A percentile compares a stretch with the other conserved stretches of the same genome.
phyloP scores from a whole-genome alignment of 2,888 invertebrate species.

The Cephus nigrinus region DNA sequence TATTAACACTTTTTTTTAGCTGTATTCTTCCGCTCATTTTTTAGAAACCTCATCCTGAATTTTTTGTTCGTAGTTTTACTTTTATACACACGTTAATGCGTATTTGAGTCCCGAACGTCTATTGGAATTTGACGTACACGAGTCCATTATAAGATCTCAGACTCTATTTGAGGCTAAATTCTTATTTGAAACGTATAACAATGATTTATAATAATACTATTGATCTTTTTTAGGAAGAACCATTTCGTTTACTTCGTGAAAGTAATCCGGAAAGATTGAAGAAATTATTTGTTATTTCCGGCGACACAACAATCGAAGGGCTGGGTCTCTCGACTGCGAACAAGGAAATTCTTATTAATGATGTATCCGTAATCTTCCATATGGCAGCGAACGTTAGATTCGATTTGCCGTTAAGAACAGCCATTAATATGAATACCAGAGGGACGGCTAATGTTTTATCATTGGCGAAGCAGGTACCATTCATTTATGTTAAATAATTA shows the following conservation, averaged over 20 bases:
- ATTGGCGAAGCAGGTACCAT: slow-evolving; percentile 61
- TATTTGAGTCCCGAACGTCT: no score
- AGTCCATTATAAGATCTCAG: neutral
- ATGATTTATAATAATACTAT: neutral
- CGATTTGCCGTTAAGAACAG: slow-evolving; percentile 74
- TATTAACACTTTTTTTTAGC: neutral
- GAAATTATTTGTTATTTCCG: slow-evolving; percentile 75
- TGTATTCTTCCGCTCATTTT: neutral
- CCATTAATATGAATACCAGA: slow-evolving; percentile 74
- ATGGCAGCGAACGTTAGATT: slow-evolving; percentile 88
- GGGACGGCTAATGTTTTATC: slow-evolving; percentile 70
- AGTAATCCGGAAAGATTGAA: slow-evolving; percentile 70
- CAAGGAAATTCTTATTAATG: slow-evolving; percentile 70
- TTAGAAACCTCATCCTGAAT: neutral
- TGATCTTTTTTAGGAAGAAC: slow-evolving; percentile 51
- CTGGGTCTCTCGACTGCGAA: slow-evolving; percentile 73
- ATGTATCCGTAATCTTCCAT: slow-evolving; percentile 82
- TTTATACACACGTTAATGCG: no score
- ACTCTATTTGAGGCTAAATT: neutral
- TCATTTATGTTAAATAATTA: neutral
- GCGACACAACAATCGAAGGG: slow-evolving; percentile 73
- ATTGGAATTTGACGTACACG: no score
- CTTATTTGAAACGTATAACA: neutral
- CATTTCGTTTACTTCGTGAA: slow-evolving; percentile 66
- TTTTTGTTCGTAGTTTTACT: neutral